Base-by-base conservation (phyloP, 2,113 vertebrate species). In the Oryzias woworae region DNA sequence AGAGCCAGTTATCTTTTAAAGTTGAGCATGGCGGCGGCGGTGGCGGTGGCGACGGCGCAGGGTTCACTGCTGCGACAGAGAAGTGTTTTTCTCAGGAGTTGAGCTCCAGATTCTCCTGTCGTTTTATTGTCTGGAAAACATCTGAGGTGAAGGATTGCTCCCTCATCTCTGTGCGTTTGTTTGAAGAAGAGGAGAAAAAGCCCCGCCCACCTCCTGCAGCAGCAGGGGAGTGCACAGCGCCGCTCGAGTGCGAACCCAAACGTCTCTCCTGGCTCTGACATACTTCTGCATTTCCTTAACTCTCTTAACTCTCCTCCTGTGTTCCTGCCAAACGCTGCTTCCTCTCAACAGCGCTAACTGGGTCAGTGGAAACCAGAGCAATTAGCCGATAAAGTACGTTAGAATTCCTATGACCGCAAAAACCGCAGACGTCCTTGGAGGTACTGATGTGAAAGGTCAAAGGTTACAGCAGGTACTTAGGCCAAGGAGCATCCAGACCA, bases 351-450 rank as follows among this genome's bases (percentile, higher is more conserved):
- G 66, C 62, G 72, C 83, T 69, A 78, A 86, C 64, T 89, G 74
- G 84, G 85, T 89, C 85, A 86, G 70, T 74, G 62, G 76, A 78
- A 77, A 71, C 77, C 65, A 58, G 78, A 76, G 72, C 85, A 88
- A 90, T 89, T 85, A 87, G 73, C 62, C 51, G 69, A 73, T 75
- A 79, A 72, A 82, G 73, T 62, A 69, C 50, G 55, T 71, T 78
- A 52, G 61, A 49, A 63, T 68, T 69, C 52, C 62, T 62, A 77
- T 67, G 66, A 53, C 55, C 28, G 26, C 44, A 55, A 0, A 62
- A n/a, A 64, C 24, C 22, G 47, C 26, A 43, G 28, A 64, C 62
- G 61, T 66, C 61, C 51, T 1, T 15, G 14, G 61, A 67, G 23
- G 14, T 26, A 56, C 53, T 26, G 59, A 31, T 65, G 22, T 42